These are phyloP conservation scores for Anabacerthia variegaticeps DNA, from an alignment of 2,797 vertebrate genomes.

Conservation along the genomic window DNA sequence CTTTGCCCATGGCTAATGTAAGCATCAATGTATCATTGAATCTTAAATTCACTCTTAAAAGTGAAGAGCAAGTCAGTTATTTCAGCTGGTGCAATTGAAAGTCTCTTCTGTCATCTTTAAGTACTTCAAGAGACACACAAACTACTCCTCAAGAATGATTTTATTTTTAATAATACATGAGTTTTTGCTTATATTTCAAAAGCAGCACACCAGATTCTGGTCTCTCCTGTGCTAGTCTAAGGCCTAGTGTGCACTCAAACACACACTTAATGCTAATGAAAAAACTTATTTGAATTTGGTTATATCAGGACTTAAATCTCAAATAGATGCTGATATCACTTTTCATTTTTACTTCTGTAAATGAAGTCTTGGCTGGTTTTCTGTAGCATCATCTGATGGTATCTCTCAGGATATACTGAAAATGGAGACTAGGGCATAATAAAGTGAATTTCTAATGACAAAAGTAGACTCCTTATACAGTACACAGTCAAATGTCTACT, in stretches of 20 bases:
- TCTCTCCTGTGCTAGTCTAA: neutral
- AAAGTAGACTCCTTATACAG: neutral
- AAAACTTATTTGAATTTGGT: neutral
- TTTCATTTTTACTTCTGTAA: neutral
- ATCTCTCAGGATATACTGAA: neutral
- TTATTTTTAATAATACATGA: neutral
- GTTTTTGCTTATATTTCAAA: neutral
- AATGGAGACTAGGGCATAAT: neutral
- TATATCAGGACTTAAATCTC: neutral
- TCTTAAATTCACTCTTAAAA: conserved; percentile 2
- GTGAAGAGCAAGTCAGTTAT: conserved; percentile 2
- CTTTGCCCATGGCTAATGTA: neutral
- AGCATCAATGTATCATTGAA: neutral
- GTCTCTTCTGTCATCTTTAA: neutral
- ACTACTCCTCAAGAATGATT: neutral
- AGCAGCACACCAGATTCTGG: neutral
- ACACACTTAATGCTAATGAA: neutral
- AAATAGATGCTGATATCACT: neutral
- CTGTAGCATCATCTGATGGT: neutral
- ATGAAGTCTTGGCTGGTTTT: neutral
- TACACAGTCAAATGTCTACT: neutral
- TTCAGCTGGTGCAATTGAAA: conserved; percentile 1
- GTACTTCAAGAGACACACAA: neutral
- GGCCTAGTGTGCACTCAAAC: neutral
- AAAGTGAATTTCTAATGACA: neutral